These are phyloP conservation scores for Brienomyrus longianalis DNA, from an alignment of 2,113 vertebrate species.

Conservation along the genomic window DNA sequence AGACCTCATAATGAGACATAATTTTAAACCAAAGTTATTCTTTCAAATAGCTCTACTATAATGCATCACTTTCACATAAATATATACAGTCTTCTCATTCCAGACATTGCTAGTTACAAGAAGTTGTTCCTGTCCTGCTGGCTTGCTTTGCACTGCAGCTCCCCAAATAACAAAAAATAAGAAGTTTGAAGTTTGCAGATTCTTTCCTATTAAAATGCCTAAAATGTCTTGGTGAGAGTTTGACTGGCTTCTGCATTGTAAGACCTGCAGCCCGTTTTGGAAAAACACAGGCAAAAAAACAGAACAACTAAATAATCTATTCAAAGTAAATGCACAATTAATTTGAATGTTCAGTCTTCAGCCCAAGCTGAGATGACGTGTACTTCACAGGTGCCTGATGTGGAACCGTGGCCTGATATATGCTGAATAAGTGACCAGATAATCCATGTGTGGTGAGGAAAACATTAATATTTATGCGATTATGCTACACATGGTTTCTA, in stretches of 20 bases:
- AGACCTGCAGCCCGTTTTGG: neutral
- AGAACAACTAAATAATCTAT: neutral
- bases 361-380: neutral
- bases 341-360: neutral
- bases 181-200: neutral
- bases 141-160: neutral
- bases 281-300: neutral
- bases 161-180: neutral
- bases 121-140: neutral
- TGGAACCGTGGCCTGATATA: neutral
- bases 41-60: neutral
- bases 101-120: neutral
- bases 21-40: neutral
- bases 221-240: neutral
- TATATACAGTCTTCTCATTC: neutral
- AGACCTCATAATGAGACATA: neutral
- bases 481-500: neutral
- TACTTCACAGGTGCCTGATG: neutral
- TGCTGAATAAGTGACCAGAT: neutral
- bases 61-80: neutral
- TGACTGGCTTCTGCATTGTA: neutral
- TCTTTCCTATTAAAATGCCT: neutral
- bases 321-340: neutral
- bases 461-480: neutral
- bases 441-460: neutral